Percentiles rank a stretch among this genome's conserved stretches.
phyloP scores from a whole-genome alignment of 2,888 invertebrate species.

The Chaetogeoica ovagalla region DNA sequence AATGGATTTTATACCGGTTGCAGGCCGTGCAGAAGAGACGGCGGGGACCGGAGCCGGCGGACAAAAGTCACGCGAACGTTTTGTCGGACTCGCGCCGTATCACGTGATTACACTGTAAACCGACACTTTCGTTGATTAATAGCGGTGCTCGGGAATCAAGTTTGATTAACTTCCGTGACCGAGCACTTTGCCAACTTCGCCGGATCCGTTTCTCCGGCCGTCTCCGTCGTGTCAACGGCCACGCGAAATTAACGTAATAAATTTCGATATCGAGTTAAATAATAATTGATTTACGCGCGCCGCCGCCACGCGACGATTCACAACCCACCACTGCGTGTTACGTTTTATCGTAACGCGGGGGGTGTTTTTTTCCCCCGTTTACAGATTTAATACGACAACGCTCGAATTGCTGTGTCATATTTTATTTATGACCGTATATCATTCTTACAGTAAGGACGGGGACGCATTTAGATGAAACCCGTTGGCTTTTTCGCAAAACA shows the following conservation, averaged over 20 bases:
- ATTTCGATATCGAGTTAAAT: constrained; percentile 44
- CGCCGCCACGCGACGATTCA: too few species aligned
- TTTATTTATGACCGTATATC: too few species aligned
- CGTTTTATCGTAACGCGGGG: too few species aligned
- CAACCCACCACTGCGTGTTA: too few species aligned
- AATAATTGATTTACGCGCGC: constrained; percentile 29
- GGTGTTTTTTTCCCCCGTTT: too few species aligned
- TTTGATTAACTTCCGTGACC: constrained; percentile 53
- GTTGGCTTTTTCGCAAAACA: too few species aligned
- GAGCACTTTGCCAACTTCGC: constrained; percentile 49
- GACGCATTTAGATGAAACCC: too few species aligned
- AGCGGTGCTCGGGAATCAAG: constrained; percentile 50
- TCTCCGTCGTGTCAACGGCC: constrained; percentile 6
- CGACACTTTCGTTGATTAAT: constrained; percentile 53
- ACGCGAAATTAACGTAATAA: constrained; percentile 48
- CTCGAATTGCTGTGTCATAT: too few species aligned
- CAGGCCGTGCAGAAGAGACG: constrained; percentile 21
- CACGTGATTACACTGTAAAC: constrained; percentile 51
- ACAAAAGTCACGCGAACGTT: constrained; percentile 52
- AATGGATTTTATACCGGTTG: constrained; percentile 49
- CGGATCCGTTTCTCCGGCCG: constrained; percentile 39
- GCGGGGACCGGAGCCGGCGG: constrained; percentile 36
- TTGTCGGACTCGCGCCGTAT: constrained; percentile 43
- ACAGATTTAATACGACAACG: too few species aligned
- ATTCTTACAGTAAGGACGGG: too few species aligned